These are phyloP conservation scores for Pomacea maculata DNA, from an alignment of 1,140 invertebrate species.

Conservation along the genomic window DNA sequence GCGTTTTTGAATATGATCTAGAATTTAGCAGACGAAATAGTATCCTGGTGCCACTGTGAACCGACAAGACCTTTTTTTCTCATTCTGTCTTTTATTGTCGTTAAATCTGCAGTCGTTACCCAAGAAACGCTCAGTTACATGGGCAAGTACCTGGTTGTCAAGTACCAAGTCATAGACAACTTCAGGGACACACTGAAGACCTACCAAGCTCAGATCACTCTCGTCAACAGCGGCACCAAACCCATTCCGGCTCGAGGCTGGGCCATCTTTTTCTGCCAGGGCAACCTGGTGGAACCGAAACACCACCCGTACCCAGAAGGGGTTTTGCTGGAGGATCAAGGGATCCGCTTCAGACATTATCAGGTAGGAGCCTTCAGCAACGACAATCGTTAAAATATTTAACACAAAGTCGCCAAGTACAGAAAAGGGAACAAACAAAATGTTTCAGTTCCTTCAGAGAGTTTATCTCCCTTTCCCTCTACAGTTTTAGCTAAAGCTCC, in stretches of 20 bases:
- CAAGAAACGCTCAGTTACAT: constrained; percentile 39
- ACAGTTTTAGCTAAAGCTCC: too few relatives aligned
- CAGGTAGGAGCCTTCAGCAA: constrained; percentile 30
- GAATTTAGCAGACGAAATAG: too few relatives aligned
- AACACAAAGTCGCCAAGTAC: too few relatives aligned
- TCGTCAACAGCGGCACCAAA: constrained; percentile 45
- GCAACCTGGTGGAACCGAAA: constrained; percentile 45
- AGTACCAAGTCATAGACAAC: constrained; percentile 45
- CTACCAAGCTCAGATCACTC: constrained; percentile 38
- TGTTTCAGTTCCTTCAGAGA: too few relatives aligned
- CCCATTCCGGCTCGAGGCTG: constrained; percentile 37
- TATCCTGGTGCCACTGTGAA: too few relatives aligned
- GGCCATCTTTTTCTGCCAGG: constrained; percentile 51
- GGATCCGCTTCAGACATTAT: constrained; percentile 41
- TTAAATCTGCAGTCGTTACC: constrained; percentile 7
- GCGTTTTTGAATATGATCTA: too few relatives aligned
- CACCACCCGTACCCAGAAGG: constrained; percentile 35
- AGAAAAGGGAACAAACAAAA: too few relatives aligned
- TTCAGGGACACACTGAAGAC: constrained; percentile 33
- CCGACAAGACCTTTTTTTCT: too few relatives aligned
- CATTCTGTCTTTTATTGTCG: background rate
- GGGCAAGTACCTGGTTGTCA: constrained; percentile 34
- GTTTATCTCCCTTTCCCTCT: too few relatives aligned
- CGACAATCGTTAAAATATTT: too few relatives aligned
- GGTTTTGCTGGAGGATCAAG: constrained; percentile 26